Evolutionary conservation across 1,140 invertebrate species (phyloP), one percentile per base, ranked within the genome.

Genomic region (Nomia melanderi): DNA sequence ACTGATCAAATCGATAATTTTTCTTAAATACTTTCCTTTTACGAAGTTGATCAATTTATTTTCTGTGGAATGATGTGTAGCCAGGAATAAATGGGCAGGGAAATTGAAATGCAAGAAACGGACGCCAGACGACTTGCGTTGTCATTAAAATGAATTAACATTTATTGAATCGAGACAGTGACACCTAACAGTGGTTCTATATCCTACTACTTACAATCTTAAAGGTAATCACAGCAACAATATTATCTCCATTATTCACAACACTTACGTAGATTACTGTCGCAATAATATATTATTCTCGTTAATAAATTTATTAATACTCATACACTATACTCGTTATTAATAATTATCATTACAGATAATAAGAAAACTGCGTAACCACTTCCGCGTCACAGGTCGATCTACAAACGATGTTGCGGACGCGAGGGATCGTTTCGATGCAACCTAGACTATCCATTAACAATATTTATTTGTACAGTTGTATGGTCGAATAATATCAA

Each of bases 171-270:
- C 83, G 88, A 92, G 88, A 92, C 88, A 92, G 89, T 90, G 91
- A 91, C 90, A 92, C 86, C 89, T 91, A 92, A 93, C 89, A 92
- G 85, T 92, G 86, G 88, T 88, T 90, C 87, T 92, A 90, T 91
- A 88, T 86, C 81, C 88, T 92, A 91, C 91, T 93, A 93, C 88
- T 93, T 92, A 93, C 92, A 93, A 92, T 91, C 90, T 92, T 93
- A 93, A 88, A 91, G 88, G 89, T 92, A 93, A 93, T 93, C 92
- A 93, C 92, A 93, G 92, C 92, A 93, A 93, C 92, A 93, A 93
- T 91, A 92, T 92, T 92, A 91, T 92, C 89, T 88, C 90, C 88
- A 88, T 91, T 92, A 92, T 92, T 92, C 91, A 92, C 91, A 92
- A 92, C 91, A 92, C 91, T 92, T 92, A 92, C 89, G 92, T 92